These are phyloP conservation scores for Ephialtes manifestator DNA, from an alignment of 2,888 invertebrate genomes.

Conservation along the genomic window DNA sequence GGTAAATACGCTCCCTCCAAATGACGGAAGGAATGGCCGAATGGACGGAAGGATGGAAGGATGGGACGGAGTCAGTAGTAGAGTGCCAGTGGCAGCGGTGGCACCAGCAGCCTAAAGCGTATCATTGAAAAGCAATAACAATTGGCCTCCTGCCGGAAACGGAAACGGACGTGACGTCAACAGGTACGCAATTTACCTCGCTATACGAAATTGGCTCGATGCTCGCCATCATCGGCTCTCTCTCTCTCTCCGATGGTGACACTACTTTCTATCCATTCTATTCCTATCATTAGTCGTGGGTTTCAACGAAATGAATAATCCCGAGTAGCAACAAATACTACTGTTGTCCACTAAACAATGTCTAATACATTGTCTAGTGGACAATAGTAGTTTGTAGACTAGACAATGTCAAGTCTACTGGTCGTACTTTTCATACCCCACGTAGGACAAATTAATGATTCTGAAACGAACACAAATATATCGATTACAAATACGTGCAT, in stretches of 20 bases:
- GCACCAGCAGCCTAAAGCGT: slow-evolving; percentile 51
- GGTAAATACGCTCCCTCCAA: slow-evolving; percentile 42
- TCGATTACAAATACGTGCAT: slow-evolving; percentile 35
- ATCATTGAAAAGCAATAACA: slow-evolving; percentile 80
- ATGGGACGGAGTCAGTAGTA: not conserved
- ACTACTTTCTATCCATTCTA: slow-evolving; percentile 45
- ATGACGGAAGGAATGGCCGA: slow-evolving; percentile 47
- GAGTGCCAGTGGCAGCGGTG: slow-evolving; percentile 20
- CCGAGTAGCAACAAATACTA: not conserved
- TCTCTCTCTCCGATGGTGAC: slow-evolving; percentile 33
- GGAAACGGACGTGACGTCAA: slow-evolving; percentile 81
- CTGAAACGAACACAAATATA: slow-evolving; percentile 36
- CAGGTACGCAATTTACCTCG: slow-evolving; percentile 81
- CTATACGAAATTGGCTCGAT: slow-evolving; percentile 74
- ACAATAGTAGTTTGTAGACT: too few species aligned
- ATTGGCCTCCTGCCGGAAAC: slow-evolving; percentile 76
- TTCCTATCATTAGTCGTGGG: slow-evolving; percentile 42
- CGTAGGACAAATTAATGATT: not conserved
- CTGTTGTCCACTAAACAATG: too few species aligned
- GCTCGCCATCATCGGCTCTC: slow-evolving; percentile 48
- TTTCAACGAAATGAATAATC: slow-evolving; percentile 35
- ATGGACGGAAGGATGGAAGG: slow-evolving; percentile 43
- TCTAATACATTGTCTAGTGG: too few species aligned
- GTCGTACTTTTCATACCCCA: not conserved
- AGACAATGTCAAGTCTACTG: not conserved